A percentile compares a stretch with the other conserved stretches of the same genome.
phyloP scores from a whole-genome alignment of 2,797 vertebrate genomes.

The Enteromius trimaculatus region DNA sequence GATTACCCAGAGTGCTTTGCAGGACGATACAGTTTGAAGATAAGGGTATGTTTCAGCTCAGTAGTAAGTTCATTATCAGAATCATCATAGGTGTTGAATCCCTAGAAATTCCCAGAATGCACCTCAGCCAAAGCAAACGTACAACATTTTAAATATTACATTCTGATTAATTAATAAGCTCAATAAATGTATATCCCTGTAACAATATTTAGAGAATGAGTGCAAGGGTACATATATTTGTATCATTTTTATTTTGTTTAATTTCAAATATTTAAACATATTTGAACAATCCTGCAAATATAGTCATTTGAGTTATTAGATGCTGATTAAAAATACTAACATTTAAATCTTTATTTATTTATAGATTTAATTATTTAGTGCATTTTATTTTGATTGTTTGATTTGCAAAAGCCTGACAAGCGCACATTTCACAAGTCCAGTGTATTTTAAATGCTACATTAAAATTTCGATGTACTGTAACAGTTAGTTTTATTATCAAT shows the following conservation, averaged over 20 bases:
- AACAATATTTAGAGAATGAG: neutral
- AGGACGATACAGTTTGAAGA: neutral
- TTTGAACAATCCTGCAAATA: neutral
- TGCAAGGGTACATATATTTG: neutral
- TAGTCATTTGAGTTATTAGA: neutral
- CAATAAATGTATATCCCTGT: neutral
- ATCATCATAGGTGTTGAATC: neutral
- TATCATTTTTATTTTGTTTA: neutral
- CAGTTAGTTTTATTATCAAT: neutral
- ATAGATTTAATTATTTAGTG: neutral
- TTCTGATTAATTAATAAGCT: neutral
- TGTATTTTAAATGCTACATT: neutral
- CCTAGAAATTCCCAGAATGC: neutral
- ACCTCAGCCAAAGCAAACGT: neutral
- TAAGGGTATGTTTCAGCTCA: no score
- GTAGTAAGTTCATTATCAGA: no score
- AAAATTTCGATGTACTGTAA: neutral
- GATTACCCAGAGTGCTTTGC: conserved; percentile 25
- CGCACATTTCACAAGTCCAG: neutral
- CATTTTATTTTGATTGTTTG: neutral
- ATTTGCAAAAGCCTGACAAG: no score
- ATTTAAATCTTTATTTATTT: neutral
- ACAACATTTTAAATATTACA: neutral
- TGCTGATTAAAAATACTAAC: neutral
- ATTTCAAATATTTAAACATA: neutral